A percentile compares a stretch with the other conserved stretches of the same genome.
phyloP scores from a whole-genome alignment of 2,797 vertebrate genomes.

The Rhynchonycteris naso region DNA sequence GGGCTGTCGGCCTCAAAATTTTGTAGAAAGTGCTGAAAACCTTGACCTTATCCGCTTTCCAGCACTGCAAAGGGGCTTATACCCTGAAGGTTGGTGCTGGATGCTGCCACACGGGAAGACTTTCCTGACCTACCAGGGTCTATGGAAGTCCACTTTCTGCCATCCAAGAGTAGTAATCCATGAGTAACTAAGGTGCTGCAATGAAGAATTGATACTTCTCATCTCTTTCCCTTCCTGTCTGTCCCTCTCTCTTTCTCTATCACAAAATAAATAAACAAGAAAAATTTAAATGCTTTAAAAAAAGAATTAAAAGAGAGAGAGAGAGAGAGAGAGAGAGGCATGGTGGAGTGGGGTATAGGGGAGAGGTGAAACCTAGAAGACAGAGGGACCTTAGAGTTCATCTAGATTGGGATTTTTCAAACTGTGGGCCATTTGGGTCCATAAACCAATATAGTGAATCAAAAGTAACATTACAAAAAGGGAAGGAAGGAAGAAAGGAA shows the following conservation, averaged over 20 bases:
- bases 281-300: too few relatives aligned
- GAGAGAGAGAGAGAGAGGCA: not conserved
- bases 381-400: not conserved
- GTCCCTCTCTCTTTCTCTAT: too few relatives aligned
- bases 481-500: not conserved
- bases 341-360: not conserved
- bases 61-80: not conserved
- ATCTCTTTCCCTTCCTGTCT: too few relatives aligned
- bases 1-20: not conserved
- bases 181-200: too few relatives aligned
- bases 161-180: not conserved
- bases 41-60: not conserved
- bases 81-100: not conserved
- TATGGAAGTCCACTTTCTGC: rapidly evolving
- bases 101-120: not conserved
- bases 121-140: not conserved
- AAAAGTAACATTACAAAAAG: not conserved
- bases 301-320: too few relatives aligned
- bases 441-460: not conserved
- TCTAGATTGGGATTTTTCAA: not conserved
- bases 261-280: too few relatives aligned
- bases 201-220: too few relatives aligned
- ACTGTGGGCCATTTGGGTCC: not conserved
- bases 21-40: not conserved
- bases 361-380: not conserved